Evolutionary conservation across 64 coral and sea anemone species (phyloP), one percentile per base, ranked within the genome.

Genomic region (Platygyra sinensis): DNA sequence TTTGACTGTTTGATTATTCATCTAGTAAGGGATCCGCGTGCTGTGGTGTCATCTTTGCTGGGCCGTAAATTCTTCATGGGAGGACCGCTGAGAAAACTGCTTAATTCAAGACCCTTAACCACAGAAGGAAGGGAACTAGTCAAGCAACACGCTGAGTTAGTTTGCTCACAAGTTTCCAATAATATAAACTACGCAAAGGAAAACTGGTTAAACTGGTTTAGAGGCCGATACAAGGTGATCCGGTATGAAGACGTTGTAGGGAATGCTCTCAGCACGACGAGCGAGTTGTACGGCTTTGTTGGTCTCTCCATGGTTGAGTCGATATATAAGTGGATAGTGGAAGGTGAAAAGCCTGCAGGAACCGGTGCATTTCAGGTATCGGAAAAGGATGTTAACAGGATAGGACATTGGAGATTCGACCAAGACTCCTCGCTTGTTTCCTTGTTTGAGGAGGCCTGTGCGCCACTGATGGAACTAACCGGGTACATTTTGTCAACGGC

Each of bases 201-300:
- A 20, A 38, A 51, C 32, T 77, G 74, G 74, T 38, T 22, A 19
- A 19, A 38, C 31, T 77, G 54, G 54, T 57, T 77, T 50, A 50
- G 22, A 42, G 33, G 49, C 74, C 74, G 74, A 7, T 77, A 77
- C 74, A 77, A 17, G 16, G 19, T 77, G 0, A 16, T 77, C 4
- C 74, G 74, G 10, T 77, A 77, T 24, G 74, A 77, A 77, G 74
- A 77, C 2, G n/a, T 77, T 50, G 36, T 77, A 16, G 32, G 36
- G 1, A 30, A 77, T 50, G 17, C 16, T 17, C 20, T 20, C n/a
- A n/a, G 2, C 15, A 19, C 16, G 6, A 16, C 33, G 10, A 2
- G 6, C 5, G 13, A 38, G 15, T 77, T 77, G 36, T 77, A 77
- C 33, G 9, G 52, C 32, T 77, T 77, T 49, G 33, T 38, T 38